Evolutionary conservation across 2,797 vertebrate genomes (phyloP).

Genomic region (Cossypha polioptera): DNA sequence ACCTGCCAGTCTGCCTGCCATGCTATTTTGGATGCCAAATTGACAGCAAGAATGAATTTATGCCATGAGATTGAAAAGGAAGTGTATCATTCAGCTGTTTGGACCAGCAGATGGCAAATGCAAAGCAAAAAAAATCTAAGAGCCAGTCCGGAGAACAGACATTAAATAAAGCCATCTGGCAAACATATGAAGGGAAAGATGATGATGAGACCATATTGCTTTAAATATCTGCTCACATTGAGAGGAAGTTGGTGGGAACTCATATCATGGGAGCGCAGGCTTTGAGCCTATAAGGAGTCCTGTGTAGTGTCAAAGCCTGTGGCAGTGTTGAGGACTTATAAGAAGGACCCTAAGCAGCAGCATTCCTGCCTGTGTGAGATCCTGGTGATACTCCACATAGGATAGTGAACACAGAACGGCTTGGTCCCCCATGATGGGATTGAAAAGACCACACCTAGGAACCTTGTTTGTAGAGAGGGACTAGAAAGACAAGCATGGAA

Average conservation of each 20-base stretch:
- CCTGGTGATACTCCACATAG: not conserved
- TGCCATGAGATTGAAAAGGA: not conserved
- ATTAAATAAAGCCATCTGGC: slow-evolving; percentile 51
- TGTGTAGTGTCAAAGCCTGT: not conserved
- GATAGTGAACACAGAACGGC: not conserved
- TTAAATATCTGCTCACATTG: not conserved
- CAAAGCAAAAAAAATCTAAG: not conserved
- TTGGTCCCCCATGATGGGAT: not conserved
- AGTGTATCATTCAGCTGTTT: slow-evolving; percentile 27
- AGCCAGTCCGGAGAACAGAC: not conserved
- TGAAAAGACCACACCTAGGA: not conserved
- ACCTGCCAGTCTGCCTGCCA: not conserved
- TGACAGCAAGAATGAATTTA: slow-evolving; percentile 14
- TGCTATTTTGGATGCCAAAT: not conserved
- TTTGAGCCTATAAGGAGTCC: not conserved
- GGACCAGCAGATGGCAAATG: slow-evolving; percentile 56
- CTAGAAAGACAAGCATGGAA: not conserved
- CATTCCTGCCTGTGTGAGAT: not conserved
- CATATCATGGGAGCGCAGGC: not conserved
- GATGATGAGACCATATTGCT: not conserved
- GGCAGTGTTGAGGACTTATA: accelerated
- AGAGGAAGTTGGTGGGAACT: not conserved
- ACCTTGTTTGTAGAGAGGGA: not conserved
- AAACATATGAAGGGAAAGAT: not conserved
- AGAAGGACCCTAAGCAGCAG: not conserved